Base-by-base conservation (phyloP, 2,797 vertebrate species). In the Nannoperca obscura region DNA sequence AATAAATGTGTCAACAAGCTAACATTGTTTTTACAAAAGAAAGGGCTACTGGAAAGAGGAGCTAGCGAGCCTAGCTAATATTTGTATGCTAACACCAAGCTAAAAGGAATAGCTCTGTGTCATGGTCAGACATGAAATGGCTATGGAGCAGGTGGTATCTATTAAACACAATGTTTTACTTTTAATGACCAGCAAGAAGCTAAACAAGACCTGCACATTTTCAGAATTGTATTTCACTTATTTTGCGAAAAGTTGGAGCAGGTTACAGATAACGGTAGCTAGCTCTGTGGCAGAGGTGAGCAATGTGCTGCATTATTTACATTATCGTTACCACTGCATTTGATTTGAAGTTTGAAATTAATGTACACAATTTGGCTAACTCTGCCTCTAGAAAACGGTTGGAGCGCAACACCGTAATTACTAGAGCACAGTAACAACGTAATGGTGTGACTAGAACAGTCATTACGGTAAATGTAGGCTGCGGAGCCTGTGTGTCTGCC, bases 391-490 rank as follows among this genome's bases (percentile, higher is more conserved):
- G 20, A 30, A 76, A 62, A 36, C 54, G 0, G 1, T 3, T 24
- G 52, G 27, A 49, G 15, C 36, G 8, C 42, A 30, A 3, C 44
- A 81, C 89, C 90, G 86, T 91, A 89, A 86, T 76, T 22, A 17
- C 61, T 2, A 0, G 46, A 24, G 42, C 66, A 2, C 49, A 14
- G 76, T 12, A 5, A 12, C 38, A 40, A 32, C 38, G 53, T 24
- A 0, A 7, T 1, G 3, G 78, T 7, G 80, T 32, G 52, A 24
- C 65, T 75, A 34, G 0, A 74, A 15, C 0, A 1, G n/a, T 64
- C 80, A 85, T 94, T 96, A 95, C 94, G 95, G 95, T 95, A 95
- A 49, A 44, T 42, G 75, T 19, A 75, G 76, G 76, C 80, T 84
- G 88, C 86, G 89, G 93, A 88, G 90, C 84, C 78, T 61, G 64